Percentiles rank a stretch among this genome's conserved stretches.
phyloP scores from a whole-genome alignment of 2,888 invertebrate species.

The Apotomis betuletana region DNA sequence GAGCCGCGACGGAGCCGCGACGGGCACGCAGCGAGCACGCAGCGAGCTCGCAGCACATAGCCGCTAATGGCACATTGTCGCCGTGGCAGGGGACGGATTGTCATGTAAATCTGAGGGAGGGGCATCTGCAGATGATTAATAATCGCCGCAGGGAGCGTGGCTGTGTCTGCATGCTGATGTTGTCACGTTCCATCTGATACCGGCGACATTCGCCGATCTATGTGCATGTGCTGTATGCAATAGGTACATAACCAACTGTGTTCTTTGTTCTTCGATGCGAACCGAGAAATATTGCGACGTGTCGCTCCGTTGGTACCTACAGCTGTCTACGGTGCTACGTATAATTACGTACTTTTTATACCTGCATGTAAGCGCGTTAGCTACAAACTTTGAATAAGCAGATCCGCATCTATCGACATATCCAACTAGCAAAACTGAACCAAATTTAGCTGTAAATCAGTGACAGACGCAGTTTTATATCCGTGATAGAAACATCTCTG shows the following conservation, averaged over 20 bases:
- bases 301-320: too few relatives aligned
- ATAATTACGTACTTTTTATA: too few relatives aligned
- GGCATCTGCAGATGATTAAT: constrained; percentile 48
- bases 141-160: constrained; percentile 42
- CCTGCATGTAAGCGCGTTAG: too few relatives aligned
- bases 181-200: constrained; percentile 36
- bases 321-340: too few relatives aligned
- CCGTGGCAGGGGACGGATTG: constrained; percentile 49
- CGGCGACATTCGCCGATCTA: not conserved
- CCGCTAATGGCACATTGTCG: constrained; percentile 31
- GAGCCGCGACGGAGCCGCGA: constrained; percentile 20
- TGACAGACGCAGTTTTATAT: too few relatives aligned
- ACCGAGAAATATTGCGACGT: not conserved
- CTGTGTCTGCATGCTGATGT: constrained; percentile 29
- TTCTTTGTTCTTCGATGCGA: not conserved
- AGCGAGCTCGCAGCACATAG: constrained; percentile 5
- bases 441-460: too few relatives aligned
- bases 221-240: not conserved
- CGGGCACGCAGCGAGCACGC: constrained; percentile 16
- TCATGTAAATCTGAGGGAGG: constrained; percentile 55
- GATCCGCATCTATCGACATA: too few relatives aligned
- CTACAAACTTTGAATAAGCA: too few relatives aligned
- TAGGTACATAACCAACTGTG: constrained; percentile 1
- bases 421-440: too few relatives aligned
- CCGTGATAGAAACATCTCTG: too few relatives aligned